Evolutionary conservation across 2,888 invertebrate genomes (phyloP).

Genomic region (Halictus quadricinctus): DNA sequence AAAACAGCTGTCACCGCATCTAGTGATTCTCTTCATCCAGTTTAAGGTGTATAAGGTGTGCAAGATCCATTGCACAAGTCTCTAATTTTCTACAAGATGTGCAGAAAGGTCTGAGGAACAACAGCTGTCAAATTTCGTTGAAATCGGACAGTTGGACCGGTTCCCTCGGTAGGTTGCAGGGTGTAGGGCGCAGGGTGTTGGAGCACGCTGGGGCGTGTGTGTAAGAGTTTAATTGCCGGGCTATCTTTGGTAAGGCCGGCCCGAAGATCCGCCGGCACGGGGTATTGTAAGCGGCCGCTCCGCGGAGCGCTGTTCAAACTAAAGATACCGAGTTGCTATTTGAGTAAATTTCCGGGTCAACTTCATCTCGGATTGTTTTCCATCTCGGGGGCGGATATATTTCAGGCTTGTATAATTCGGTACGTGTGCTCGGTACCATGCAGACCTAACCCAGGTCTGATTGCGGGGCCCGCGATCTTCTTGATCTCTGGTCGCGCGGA

Average conservation of each 20-base stretch:
- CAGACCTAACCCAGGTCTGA: slow-evolving; percentile 19
- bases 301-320: slow-evolving; percentile 48
- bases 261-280: slow-evolving; percentile 2
- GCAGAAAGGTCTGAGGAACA: background rate
- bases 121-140: background rate
- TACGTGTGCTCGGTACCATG: slow-evolving; percentile 14
- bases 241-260: slow-evolving; percentile 35
- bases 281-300: background rate
- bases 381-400: slow-evolving; percentile 22
- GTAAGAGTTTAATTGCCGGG: slow-evolving; percentile 28
- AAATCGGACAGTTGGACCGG: background rate
- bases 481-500: slow-evolving; percentile 6
- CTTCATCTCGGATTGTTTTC: slow-evolving; percentile 50
- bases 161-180: background rate
- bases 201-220: background rate
- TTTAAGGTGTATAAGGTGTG: background rate
- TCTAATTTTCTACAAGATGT: background rate
- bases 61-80: no score
- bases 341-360: slow-evolving; percentile 56
- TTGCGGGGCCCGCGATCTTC: slow-evolving; percentile 23
- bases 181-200: background rate
- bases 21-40: no score
- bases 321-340: slow-evolving; percentile 50
- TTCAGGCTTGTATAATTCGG: slow-evolving; percentile 48
- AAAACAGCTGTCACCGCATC: no score